Conservation (phyloP, 2,113 vertebrate species). For the Saccopteryx bilineata region DNA sequence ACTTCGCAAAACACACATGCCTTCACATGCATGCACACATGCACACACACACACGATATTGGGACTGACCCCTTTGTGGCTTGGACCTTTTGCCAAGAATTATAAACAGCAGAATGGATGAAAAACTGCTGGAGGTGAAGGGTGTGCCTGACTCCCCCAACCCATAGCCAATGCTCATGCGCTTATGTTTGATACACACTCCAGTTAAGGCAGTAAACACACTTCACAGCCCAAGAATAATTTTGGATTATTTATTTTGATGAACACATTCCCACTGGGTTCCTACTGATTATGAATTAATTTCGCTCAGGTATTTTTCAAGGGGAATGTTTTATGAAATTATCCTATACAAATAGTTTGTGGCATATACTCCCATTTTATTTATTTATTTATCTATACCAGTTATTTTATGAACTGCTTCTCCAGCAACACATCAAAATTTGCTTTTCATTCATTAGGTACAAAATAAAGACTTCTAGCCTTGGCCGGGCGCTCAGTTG, state of each 20-base stretch:
- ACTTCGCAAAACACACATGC: not conserved
- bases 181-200: constrained; percentile 77
- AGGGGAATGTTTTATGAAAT: constrained; percentile 72
- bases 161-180: constrained; percentile 60
- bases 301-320: constrained; percentile 78
- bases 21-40: not conserved
- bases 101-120: constrained; percentile 66
- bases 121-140: constrained; percentile 50
- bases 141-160: not conserved
- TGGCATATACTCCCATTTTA: constrained; percentile 58
- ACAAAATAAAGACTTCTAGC: constrained; percentile 35
- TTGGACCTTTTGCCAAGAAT: constrained; percentile 60
- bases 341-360: constrained; percentile 81
- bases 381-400: constrained; percentile 62
- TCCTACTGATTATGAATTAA: constrained; percentile 82
- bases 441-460: constrained; percentile 32
- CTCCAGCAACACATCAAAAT: constrained; percentile 12
- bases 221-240: constrained; percentile 79
- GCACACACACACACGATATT: not conserved
- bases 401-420: constrained; percentile 69
- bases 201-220: constrained; percentile 80
- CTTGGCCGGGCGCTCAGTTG: not conserved
- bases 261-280: constrained; percentile 74
- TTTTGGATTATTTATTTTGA: constrained; percentile 82
- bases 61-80: constrained; percentile 35